Conservation (phyloP, 2,888 invertebrate species). For the Uropetala carovei region DNA sequence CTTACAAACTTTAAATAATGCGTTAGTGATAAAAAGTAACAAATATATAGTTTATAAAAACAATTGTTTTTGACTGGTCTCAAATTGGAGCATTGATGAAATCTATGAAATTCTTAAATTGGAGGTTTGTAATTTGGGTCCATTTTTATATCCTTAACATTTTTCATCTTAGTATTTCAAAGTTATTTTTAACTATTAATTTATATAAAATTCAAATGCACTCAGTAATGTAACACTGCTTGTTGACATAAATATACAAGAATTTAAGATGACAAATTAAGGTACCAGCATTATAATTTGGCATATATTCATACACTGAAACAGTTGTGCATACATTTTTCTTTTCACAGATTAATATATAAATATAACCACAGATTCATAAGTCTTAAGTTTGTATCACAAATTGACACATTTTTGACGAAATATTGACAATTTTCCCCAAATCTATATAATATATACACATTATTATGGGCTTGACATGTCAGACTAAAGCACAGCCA, state of each 20-base stretch:
- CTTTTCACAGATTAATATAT: neutral
- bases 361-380: constrained; percentile 26
- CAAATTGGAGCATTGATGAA: no score
- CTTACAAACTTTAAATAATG: no score
- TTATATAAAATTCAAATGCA: neutral
- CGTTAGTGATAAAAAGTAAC: no score
- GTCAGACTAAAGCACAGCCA: constrained; percentile 34
- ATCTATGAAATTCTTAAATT: no score
- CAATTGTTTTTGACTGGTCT: no score
- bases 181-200: no score
- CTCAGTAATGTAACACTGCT: neutral
- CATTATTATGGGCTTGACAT: neutral
- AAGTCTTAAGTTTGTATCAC: neutral
- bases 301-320: constrained; percentile 10
- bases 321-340: constrained; percentile 7
- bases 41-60: no score
- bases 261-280: neutral
- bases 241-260: neutral
- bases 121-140: no score
- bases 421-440: constrained; percentile 9
- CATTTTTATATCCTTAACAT: no score
- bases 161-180: no score
- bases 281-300: neutral
- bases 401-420: constrained; percentile 2
- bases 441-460: neutral